Evolutionary conservation across 2,888 invertebrate genomes (phyloP), one percentile per base, ranked within the genome.

Genomic region (Pediacus dermestoides): DNA sequence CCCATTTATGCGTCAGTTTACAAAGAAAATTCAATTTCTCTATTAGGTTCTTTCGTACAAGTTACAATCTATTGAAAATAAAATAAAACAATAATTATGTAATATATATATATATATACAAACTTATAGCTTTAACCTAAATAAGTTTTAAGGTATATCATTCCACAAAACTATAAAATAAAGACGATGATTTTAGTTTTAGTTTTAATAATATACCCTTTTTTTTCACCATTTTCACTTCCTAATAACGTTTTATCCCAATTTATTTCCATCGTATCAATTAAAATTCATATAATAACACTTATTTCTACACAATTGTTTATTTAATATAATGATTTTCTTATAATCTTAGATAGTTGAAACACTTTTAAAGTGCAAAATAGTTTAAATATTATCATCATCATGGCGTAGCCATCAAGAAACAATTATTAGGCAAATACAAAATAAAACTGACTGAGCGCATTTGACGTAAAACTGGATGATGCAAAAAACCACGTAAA

Each of bases 311-410:
- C 64, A 63, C 63, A 61, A n/a, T 58, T 57, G 58, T 61, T 63
- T 62, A n/a, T n/a, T n/a, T n/a, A n/a, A n/a, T n/a, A n/a, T n/a
- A 60, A 59, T 56, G 57, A 56, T 58, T n/a, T 60, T 52, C 26
- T 30, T 26, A 27, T 36, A 50, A 53, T 60, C 55, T 64, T n/a
- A n/a, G n/a, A n/a, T n/a, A n/a, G 63, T 61, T 64, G 49, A 44
- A 54, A 58, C 67, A 66, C 66, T 67, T 67, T 53, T 64, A 60
- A 66, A 67, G 67, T 64, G 67, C 55, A 62, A 50, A 52, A 41
- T 46, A 50, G 55, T 57, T 53, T 50, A 55, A 52, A 48, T 49
- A 44, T 48, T 41, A 18, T 18, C 9, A 37, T 55, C n/a, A n/a
- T n/a, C n/a, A 67, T 67, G 66, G 64, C 64, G 44, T 64, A 60